Evolutionary conservation across 2,888 invertebrate species (phyloP).

Genomic region (Ectobius pallidus): DNA sequence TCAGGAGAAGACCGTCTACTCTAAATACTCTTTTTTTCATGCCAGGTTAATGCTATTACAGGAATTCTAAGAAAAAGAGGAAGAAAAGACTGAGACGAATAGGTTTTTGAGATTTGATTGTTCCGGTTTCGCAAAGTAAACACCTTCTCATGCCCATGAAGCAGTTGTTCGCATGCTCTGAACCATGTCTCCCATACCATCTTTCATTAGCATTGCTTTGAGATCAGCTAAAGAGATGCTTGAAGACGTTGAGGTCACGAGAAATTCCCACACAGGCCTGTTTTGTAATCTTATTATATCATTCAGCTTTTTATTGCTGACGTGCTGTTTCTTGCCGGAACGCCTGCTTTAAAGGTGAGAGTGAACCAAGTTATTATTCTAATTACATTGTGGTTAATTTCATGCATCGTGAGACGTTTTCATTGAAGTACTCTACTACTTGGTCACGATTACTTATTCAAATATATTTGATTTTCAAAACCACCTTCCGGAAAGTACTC

Average conservation of each 20-base stretch:
- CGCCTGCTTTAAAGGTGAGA: not conserved
- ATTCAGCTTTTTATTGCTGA: not conserved
- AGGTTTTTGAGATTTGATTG: too few relatives aligned
- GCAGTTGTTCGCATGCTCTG: not conserved
- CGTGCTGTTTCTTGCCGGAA: slow-evolving; percentile 9
- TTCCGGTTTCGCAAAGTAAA: too few relatives aligned
- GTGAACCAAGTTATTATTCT: not conserved
- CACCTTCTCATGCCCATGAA: not conserved
- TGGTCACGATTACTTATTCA: not conserved
- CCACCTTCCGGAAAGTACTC: too few relatives aligned
- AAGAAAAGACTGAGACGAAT: too few relatives aligned
- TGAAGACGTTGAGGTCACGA: not conserved
- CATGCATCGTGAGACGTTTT: slow-evolving; percentile 10
- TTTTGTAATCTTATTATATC: slow-evolving; percentile 5
- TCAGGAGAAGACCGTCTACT: too few relatives aligned
- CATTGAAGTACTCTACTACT: not conserved
- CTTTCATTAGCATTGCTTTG: not conserved
- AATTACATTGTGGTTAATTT: slow-evolving; percentile 20
- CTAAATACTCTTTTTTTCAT: too few relatives aligned
- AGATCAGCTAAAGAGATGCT: not conserved
- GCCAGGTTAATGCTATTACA: too few relatives aligned
- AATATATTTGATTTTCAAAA: not conserved
- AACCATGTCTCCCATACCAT: slow-evolving; percentile 9
- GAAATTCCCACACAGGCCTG: slow-evolving; percentile 9
- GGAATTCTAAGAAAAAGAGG: too few relatives aligned